These are phyloP conservation scores for Cherax destructor DNA, from an alignment of 1,140 invertebrate species.

Conservation along the genomic window DNA sequence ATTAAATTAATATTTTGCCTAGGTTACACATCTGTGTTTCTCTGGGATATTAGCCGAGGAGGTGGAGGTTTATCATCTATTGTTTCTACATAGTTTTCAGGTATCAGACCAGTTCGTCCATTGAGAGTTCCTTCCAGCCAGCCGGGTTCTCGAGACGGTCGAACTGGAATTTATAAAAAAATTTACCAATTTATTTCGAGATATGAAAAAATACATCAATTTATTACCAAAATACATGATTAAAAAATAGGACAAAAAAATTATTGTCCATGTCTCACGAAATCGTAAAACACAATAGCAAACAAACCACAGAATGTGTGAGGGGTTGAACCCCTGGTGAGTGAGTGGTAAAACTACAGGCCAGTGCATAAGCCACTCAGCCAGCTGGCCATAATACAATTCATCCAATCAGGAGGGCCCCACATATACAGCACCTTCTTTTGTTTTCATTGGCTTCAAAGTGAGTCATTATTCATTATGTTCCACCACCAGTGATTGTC, in stretches of 20 bases:
- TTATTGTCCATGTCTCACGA: too few relatives aligned
- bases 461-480: too few relatives aligned
- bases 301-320: too few relatives aligned
- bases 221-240: not conserved
- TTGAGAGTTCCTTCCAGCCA: constrained; percentile 97
- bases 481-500: too few relatives aligned
- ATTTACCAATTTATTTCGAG: not conserved
- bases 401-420: too few relatives aligned
- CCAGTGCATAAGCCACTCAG: too few relatives aligned
- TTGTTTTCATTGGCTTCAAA: too few relatives aligned
- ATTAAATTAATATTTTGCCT: not conserved
- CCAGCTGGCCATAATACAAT: too few relatives aligned
- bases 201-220: not conserved
- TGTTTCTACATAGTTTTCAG: constrained; percentile 97
- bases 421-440: too few relatives aligned
- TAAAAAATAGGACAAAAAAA: not conserved
- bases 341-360: too few relatives aligned
- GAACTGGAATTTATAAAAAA: constrained; percentile 81
- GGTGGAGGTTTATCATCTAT: constrained; percentile 75
- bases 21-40: constrained; percentile 68
- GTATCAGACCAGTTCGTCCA: constrained; percentile 94
- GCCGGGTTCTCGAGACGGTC: constrained; percentile 92
- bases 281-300: too few relatives aligned
- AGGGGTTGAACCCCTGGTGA: too few relatives aligned
- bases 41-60: constrained; percentile 56